Percentiles rank a stretch among this genome's conserved stretches.
These are phyloP conservation scores for Chelidonichthys spinosus DNA, from an alignment of 2,797 vertebrate species.

Conservation along the genomic window DNA sequence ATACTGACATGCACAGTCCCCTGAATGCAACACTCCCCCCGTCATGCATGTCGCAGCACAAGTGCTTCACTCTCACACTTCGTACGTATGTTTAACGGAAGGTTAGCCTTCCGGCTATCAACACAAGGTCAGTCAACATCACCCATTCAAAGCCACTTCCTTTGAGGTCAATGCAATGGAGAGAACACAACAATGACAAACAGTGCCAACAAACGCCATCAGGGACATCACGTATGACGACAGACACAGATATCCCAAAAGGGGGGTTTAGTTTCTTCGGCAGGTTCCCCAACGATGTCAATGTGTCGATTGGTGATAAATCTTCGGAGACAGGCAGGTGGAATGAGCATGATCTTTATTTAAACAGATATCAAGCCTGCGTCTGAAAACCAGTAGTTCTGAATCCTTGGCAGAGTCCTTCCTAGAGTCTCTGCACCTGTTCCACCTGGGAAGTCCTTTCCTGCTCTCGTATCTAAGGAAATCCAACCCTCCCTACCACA, in stretches of 20 bases:
- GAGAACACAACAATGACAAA: slow-evolving; percentile 16
- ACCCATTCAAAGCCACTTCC: slow-evolving; percentile 17
- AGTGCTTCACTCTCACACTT: background rate
- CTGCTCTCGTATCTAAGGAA: too few relatives aligned
- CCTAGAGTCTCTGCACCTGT: too few relatives aligned
- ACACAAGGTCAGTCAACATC: slow-evolving; percentile 15
- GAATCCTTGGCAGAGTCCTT: too few relatives aligned
- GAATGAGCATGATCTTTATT: too few relatives aligned
- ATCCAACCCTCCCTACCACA: too few relatives aligned
- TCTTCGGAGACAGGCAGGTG: too few relatives aligned
- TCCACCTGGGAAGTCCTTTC: too few relatives aligned
- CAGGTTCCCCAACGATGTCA: too few relatives aligned
- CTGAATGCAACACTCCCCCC: background rate
- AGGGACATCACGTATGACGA: background rate
- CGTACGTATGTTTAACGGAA: slow-evolving; percentile 6
- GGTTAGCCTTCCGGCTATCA: slow-evolving; percentile 11
- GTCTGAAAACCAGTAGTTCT: too few relatives aligned
- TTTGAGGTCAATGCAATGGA: slow-evolving; percentile 8
- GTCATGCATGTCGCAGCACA: background rate
- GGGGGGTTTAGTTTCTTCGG: background rate
- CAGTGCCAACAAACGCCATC: background rate
- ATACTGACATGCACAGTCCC: too few relatives aligned
- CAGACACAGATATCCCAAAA: background rate
- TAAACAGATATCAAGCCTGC: too few relatives aligned
- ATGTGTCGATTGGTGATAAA: too few relatives aligned